These are phyloP conservation scores for Telmatherina bonti DNA, from an alignment of 2,797 vertebrate species.

Conservation along the genomic window DNA sequence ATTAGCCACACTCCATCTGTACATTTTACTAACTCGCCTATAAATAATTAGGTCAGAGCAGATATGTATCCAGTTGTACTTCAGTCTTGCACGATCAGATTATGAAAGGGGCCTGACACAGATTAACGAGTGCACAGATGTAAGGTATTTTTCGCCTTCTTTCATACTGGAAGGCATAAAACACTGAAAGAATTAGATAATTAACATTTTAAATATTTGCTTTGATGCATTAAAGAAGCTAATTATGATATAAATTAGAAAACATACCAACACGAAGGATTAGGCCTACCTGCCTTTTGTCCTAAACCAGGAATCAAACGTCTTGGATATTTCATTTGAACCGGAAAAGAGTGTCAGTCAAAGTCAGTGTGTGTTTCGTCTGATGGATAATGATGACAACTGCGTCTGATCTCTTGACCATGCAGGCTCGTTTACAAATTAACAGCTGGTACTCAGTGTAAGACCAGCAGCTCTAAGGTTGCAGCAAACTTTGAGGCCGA, in stretches of 20 bases:
- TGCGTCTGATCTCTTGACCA: conserved; percentile 71
- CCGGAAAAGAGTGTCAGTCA: conserved; percentile 64
- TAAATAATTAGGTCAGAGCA: conserved; percentile 79
- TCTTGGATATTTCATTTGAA: neutral
- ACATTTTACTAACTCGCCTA: conserved; percentile 50
- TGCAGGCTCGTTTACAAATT: conserved; percentile 68
- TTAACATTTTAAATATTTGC: neutral
- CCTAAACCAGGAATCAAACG: neutral
- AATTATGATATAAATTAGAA: neutral
- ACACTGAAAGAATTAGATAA: conserved; percentile 1
- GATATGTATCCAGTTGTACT: conserved; percentile 63
- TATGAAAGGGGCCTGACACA: conserved; percentile 54
- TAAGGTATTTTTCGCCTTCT: conserved; percentile 53
- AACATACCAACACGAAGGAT: neutral
- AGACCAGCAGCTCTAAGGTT: conserved; percentile 11
- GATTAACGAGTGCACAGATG: conserved; percentile 67
- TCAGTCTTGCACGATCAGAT: conserved; percentile 67
- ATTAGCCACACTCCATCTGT: conserved; percentile 56
- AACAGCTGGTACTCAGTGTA: conserved; percentile 54
- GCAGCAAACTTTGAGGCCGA: conserved; percentile 40
- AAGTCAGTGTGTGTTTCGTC: conserved; percentile 47
- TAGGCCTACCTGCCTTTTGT: conserved; percentile 1
- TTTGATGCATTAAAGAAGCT: neutral
- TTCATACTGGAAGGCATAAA: conserved; percentile 41
- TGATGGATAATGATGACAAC: conserved; percentile 77